Conservation (phyloP, 2,113 vertebrate species). For the Corythoichthys haematopterus region DNA sequence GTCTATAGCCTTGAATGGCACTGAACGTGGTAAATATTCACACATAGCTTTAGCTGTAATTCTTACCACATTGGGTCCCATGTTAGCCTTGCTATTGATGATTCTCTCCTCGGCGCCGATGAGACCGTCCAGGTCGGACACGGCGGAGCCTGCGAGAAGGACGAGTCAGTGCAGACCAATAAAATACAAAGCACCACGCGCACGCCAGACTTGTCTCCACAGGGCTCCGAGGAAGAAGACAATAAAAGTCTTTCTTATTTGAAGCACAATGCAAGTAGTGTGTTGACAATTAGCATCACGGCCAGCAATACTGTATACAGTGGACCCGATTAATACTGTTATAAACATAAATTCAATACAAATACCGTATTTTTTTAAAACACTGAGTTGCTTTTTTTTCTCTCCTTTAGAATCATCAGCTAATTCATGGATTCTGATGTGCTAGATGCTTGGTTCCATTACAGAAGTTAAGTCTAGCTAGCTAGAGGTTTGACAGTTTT, state of each 20-base stretch:
- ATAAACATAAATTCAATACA: too few relatives aligned
- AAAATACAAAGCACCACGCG: neutral
- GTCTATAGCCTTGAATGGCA: too few relatives aligned
- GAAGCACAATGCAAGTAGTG: neutral
- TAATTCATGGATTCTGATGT: too few relatives aligned
- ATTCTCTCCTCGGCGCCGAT: slow-evolving; percentile 89
- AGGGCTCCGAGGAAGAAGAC: neutral
- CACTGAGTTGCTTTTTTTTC: too few relatives aligned
- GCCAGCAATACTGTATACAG: neutral
- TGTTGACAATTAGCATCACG: neutral
- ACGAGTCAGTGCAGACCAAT: slow-evolving; percentile 8
- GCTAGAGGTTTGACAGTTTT: too few relatives aligned
- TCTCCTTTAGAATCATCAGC: too few relatives aligned
- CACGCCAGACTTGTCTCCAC: neutral
- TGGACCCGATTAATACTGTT: too few relatives aligned
- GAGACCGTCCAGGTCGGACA: slow-evolving; percentile 82
- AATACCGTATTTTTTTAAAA: too few relatives aligned
- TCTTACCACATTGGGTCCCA: slow-evolving; percentile 87
- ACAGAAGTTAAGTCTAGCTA: too few relatives aligned
- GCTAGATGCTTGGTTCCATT: too few relatives aligned
- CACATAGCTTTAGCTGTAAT: neutral
- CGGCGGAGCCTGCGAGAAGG: slow-evolving; percentile 80
- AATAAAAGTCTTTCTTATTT: neutral
- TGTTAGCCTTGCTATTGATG: slow-evolving; percentile 89
- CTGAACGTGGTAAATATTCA: too few relatives aligned